These are phyloP conservation scores for Drosophila colorata DNA, from an alignment of 2,888 invertebrate species.

Conservation along the genomic window DNA sequence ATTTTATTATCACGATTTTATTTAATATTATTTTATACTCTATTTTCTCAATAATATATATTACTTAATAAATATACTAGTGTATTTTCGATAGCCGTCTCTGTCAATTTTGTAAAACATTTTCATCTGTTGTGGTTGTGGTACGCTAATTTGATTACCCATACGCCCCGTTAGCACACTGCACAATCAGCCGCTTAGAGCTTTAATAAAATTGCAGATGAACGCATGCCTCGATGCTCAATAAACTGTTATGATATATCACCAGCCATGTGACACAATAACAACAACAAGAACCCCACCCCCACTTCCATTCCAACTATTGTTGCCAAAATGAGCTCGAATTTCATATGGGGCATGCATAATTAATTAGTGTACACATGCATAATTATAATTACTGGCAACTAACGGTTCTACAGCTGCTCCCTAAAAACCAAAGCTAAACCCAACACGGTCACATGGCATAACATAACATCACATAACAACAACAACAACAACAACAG, in stretches of 20 bases:
- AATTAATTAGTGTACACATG: constrained; percentile 71
- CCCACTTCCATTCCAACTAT: constrained; percentile 4
- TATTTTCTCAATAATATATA: too few relatives aligned
- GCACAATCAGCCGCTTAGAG: constrained; percentile 3
- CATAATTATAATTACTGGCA: constrained; percentile 72
- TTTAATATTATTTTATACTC: too few relatives aligned
- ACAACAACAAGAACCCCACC: neutral
- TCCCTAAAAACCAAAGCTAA: constrained; percentile 28
- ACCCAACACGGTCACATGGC: constrained; percentile 13
- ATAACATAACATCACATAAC: constrained; percentile 3
- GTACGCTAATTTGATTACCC: constrained; percentile 15
- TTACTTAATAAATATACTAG: too few relatives aligned
- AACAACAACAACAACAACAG: neutral
- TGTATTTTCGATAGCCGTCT: neutral
- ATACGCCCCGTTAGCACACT: constrained; percentile 5
- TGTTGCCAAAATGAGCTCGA: constrained; percentile 34
- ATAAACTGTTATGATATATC: constrained; percentile 29
- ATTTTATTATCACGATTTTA: too few relatives aligned
- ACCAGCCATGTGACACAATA: constrained; percentile 38
- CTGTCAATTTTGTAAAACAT: too few relatives aligned
- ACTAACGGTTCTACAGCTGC: constrained; percentile 46
- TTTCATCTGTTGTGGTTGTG: neutral
- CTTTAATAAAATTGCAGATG: constrained; percentile 16
- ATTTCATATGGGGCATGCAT: constrained; percentile 60
- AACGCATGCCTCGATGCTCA: constrained; percentile 6